These are phyloP conservation scores for Potamilus streckersoni DNA, from an alignment of 1,140 invertebrate genomes.

Conservation along the genomic window DNA sequence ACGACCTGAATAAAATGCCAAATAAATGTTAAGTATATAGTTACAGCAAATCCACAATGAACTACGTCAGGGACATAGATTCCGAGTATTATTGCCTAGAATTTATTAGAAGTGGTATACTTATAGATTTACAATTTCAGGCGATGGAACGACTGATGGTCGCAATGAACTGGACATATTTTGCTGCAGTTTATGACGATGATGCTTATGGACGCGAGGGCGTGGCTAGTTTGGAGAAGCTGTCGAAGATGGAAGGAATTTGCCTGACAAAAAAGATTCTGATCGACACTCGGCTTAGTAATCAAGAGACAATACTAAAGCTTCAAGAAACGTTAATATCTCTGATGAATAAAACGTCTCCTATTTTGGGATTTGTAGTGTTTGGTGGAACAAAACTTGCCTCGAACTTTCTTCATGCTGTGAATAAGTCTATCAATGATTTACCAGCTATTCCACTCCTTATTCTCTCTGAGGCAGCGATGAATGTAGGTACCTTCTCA, in stretches of 20 bases:
- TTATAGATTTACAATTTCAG: conserved; percentile 3
- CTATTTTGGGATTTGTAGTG: conserved; percentile 17
- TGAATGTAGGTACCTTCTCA: too few species aligned
- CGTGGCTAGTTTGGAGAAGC: background rate
- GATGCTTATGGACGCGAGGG: conserved; percentile 23
- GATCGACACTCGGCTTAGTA: background rate
- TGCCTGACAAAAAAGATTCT: conserved; percentile 12
- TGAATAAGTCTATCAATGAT: too few species aligned
- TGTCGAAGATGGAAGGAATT: background rate
- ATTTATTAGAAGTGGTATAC: too few species aligned
- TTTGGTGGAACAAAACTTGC: conserved; percentile 11
- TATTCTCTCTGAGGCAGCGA: conserved; percentile 16
- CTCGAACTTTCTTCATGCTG: background rate
- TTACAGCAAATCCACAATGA: too few species aligned
- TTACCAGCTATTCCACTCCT: too few species aligned
- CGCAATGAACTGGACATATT: conserved; percentile 14
- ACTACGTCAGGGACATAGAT: too few species aligned
- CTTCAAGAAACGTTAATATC: background rate
- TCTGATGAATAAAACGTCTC: background rate
- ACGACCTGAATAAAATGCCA: too few species aligned
- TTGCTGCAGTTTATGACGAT: conserved; percentile 16
- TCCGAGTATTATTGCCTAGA: too few species aligned
- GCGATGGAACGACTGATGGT: conserved; percentile 9
- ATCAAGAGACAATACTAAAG: background rate
- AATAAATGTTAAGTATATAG: too few species aligned